Evolutionary conservation across 1,140 invertebrate genomes (phyloP).

Genomic region (Chymomyza costata): DNA sequence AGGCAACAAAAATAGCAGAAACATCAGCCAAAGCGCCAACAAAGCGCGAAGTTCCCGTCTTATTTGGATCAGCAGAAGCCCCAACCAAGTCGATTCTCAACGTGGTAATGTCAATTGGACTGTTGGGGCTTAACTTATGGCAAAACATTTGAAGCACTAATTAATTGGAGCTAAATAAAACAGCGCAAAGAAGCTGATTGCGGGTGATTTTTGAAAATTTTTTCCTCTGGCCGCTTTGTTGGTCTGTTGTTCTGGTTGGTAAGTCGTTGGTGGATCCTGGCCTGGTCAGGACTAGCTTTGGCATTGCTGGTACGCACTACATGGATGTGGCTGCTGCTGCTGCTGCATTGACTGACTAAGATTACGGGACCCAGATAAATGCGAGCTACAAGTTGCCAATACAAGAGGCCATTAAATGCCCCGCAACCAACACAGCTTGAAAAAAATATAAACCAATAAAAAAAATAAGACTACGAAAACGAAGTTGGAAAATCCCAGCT

Average conservation of each 20-base stretch:
- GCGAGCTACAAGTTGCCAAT: conserved; percentile 73
- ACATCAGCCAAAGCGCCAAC: conserved; percentile 41
- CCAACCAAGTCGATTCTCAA: conserved; percentile 61
- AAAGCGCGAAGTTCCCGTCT: conserved; percentile 12
- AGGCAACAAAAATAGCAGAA: too few relatives aligned
- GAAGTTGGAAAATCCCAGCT: too few relatives aligned
- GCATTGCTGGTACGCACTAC: conserved; percentile 55
- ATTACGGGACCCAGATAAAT: conserved; percentile 73
- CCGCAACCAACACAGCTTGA: too few relatives aligned
- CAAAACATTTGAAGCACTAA: conserved; percentile 75
- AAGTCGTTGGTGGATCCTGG: conserved; percentile 19
- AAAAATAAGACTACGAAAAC: too few relatives aligned
- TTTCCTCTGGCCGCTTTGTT: conserved; percentile 20
- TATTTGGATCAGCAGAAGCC: conserved; percentile 1
- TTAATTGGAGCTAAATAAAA: conserved; percentile 76
- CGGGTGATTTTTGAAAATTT: conserved; percentile 41
- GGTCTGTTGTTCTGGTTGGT: conserved; percentile 1
- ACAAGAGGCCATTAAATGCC: conserved; percentile 71
- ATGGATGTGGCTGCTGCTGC: neutral
- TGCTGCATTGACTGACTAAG: conserved; percentile 35
- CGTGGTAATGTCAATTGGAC: conserved; percentile 72
- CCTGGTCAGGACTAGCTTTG: conserved; percentile 50
- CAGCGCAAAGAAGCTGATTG: conserved; percentile 36
- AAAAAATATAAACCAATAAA: too few relatives aligned
- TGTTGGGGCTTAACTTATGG: conserved; percentile 74